These are phyloP conservation scores for Garra rufa DNA, from an alignment of 2,113 vertebrate genomes.

Conservation along the genomic window DNA sequence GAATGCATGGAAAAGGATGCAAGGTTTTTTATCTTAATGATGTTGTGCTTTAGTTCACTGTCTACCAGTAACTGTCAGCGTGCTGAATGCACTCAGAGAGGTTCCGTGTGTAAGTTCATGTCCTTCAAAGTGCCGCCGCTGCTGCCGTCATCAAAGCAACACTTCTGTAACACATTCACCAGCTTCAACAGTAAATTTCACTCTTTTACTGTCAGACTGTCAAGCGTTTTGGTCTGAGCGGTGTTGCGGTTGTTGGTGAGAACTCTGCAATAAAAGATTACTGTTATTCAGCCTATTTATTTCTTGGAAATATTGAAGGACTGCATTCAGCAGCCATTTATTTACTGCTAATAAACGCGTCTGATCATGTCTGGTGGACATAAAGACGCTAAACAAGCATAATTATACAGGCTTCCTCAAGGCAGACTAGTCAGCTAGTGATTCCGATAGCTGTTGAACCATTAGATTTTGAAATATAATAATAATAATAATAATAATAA, in stretches of 20 bases:
- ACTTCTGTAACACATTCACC: not conserved
- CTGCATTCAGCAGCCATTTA: not conserved
- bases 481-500: too few relatives aligned
- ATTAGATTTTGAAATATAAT: too few relatives aligned
- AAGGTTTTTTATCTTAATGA: not conserved
- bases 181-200: not conserved
- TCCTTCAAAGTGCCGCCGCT: not conserved
- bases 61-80: not conserved
- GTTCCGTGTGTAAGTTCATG: not conserved
- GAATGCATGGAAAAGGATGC: not conserved
- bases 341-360: not conserved
- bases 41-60: not conserved
- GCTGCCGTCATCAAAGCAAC: not conserved
- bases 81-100: not conserved
- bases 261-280: not conserved
- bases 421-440: not conserved
- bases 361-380: slow-evolving; percentile 2
- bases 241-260: not conserved
- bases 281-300: not conserved
- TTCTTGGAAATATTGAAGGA: not conserved
- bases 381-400: not conserved
- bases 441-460: too few relatives aligned
- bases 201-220: not conserved
- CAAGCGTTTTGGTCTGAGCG: not conserved
- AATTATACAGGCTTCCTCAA: not conserved